phyloP scores from a whole-genome alignment of 2,888 invertebrate species.

The Apodemia zela region DNA sequence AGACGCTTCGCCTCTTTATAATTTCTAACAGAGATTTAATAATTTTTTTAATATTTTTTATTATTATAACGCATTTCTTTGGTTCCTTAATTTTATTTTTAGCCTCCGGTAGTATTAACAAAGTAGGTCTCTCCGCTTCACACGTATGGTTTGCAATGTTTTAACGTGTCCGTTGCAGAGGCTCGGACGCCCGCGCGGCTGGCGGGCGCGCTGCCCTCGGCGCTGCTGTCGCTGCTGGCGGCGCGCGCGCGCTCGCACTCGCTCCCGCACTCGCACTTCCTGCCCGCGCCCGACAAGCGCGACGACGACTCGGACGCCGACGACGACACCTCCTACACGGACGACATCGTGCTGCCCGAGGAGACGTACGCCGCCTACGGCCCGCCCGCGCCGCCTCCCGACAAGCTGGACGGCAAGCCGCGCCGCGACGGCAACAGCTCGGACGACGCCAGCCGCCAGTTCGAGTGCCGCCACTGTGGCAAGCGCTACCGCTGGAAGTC shows the following conservation, averaged over 20 bases:
- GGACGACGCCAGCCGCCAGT: constrained; percentile 82
- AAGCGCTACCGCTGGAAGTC: constrained; percentile 93
- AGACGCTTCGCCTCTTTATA: constrained; percentile 76
- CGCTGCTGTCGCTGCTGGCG: constrained; percentile 70
- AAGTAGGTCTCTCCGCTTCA: constrained; percentile 68
- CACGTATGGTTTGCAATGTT: constrained; percentile 68
- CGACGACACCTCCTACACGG: constrained; percentile 72
- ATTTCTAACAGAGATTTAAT: constrained; percentile 74
- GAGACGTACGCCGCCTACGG: constrained; percentile 45
- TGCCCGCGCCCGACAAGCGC: constrained; percentile 44
- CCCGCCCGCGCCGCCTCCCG: constrained; percentile 43
- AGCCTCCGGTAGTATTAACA: constrained; percentile 80
- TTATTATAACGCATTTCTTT: constrained; percentile 80
- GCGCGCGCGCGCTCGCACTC: constrained; percentile 46
- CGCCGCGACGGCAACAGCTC: constrained; percentile 51
- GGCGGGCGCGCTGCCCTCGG: constrained; percentile 64
- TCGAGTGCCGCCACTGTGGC: constrained; percentile 91
- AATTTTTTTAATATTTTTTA: constrained; percentile 47
- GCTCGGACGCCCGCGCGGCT: constrained; percentile 41
- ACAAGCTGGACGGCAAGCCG: constrained; percentile 60
- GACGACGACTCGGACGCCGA: constrained; percentile 76
- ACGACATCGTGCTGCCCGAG: constrained; percentile 74
- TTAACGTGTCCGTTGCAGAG: constrained; percentile 71
- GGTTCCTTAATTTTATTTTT: constrained; percentile 78
- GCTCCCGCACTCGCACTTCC: constrained; percentile 9